Percentiles rank a stretch among this genome's conserved stretches.
These are phyloP conservation scores for Drusus annulatus DNA, from an alignment of 1,140 invertebrate genomes.

Conservation along the genomic window DNA sequence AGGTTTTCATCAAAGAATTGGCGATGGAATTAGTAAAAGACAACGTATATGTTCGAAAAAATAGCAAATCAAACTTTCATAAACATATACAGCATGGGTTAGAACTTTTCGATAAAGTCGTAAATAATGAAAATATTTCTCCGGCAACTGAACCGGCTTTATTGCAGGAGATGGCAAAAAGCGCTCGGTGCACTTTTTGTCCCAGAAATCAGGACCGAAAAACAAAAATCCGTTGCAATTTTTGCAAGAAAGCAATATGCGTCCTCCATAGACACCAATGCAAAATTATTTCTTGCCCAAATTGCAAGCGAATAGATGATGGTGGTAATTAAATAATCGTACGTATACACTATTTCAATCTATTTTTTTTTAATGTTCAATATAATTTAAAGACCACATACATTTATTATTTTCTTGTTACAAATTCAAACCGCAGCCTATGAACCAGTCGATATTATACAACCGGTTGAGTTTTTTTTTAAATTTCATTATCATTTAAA, in stretches of 20 bases:
- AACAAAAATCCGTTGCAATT: slow-evolving; percentile 1
- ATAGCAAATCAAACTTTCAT: too few relatives aligned
- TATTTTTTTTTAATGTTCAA: too few relatives aligned
- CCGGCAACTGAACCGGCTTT: neutral
- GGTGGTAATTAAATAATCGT: neutral
- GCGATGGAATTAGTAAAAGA: slow-evolving; percentile 40
- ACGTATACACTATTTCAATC: neutral
- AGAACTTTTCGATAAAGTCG: neutral
- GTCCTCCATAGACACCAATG: slow-evolving; percentile 57
- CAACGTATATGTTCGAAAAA: too few relatives aligned
- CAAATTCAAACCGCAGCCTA: too few relatives aligned
- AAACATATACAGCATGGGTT: slow-evolving; percentile 2
- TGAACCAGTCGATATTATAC: too few relatives aligned
- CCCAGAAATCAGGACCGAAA: slow-evolving; percentile 12
- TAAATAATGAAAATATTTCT: neutral
- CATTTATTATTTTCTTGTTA: too few relatives aligned
- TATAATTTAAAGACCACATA: too few relatives aligned
- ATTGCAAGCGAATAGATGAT: neutral
- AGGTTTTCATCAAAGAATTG: slow-evolving; percentile 54
- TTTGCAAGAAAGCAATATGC: slow-evolving; percentile 15
- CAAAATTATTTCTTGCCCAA: neutral
- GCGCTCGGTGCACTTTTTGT: neutral
- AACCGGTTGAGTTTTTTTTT: too few relatives aligned
- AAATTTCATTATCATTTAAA: too few relatives aligned
- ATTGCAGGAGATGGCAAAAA: neutral